phyloP scores from a whole-genome alignment of 2,888 invertebrate genomes.

The Cephus sareptanus region DNA sequence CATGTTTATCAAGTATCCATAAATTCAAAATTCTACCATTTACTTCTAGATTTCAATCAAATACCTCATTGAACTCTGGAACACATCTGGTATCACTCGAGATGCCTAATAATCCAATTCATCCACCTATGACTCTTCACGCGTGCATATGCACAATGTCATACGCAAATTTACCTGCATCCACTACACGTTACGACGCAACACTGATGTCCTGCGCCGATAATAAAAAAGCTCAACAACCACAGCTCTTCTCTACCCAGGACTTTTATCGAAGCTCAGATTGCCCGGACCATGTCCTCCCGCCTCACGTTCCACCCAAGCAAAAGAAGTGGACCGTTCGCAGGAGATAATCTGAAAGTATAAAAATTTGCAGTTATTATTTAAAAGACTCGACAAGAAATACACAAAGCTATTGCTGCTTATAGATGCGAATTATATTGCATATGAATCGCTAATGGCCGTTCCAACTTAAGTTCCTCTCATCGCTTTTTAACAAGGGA shows the following conservation, averaged over 20 bases:
- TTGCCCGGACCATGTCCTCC: neutral
- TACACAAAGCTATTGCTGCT: neutral
- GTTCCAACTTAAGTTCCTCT: constrained; percentile 22
- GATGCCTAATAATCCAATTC: constrained; percentile 34
- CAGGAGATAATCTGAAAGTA: neutral
- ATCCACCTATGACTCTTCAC: too few relatives aligned
- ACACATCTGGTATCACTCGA: constrained; percentile 29
- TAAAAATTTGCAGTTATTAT: neutral
- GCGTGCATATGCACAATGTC: too few relatives aligned
- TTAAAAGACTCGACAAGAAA: neutral
- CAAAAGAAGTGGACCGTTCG: neutral
- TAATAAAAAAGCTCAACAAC: neutral
- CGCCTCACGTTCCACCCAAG: neutral
- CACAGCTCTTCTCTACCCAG: too few relatives aligned
- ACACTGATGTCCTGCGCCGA: too few relatives aligned
- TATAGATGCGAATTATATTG: neutral
- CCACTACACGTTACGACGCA: too few relatives aligned
- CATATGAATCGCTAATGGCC: constrained; percentile 24
- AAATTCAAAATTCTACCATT: too few relatives aligned
- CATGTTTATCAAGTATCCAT: too few relatives aligned
- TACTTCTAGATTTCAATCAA: constrained; percentile 6
- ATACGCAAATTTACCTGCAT: too few relatives aligned
- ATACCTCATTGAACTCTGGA: constrained; percentile 30
- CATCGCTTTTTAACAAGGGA: constrained; percentile 37
- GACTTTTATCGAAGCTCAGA: neutral